These are phyloP conservation scores for Melieria picta DNA, from an alignment of 2,888 invertebrate genomes.

Conservation along the genomic window DNA sequence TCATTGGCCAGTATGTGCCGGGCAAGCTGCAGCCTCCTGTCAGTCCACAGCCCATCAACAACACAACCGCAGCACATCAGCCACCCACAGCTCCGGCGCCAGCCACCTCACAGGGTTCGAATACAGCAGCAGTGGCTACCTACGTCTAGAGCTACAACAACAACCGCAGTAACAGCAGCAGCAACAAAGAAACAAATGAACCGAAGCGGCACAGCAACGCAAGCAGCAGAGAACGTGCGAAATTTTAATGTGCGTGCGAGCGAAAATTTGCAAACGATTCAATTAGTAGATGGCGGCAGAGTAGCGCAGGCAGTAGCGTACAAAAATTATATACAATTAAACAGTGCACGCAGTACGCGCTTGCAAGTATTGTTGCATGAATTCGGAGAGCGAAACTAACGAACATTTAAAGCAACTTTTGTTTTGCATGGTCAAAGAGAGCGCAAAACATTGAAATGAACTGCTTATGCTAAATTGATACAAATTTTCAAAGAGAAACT, in stretches of 20 bases:
- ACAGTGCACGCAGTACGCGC: neutral
- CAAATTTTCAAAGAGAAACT: neutral
- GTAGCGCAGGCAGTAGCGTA: neutral
- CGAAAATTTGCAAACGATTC: neutral
- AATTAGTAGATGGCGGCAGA: neutral
- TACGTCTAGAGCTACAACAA: constrained; percentile 25
- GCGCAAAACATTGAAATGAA: neutral
- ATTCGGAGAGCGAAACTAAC: no score
- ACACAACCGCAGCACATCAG: constrained; percentile 56
- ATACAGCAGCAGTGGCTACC: constrained; percentile 68
- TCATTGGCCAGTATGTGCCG: constrained; percentile 96
- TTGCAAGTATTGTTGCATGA: neutral
- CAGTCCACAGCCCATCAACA: constrained; percentile 65
- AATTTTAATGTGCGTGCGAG: neutral
- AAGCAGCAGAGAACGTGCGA: neutral
- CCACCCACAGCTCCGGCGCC: constrained; percentile 64
- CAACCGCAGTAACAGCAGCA: neutral
- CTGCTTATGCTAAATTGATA: constrained; percentile 13
- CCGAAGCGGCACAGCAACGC: neutral
- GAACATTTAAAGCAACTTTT: no score
- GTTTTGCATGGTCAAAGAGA: neutral
- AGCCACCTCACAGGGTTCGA: constrained; percentile 43
- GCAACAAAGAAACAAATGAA: constrained; percentile 1
- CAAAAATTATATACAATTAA: neutral
- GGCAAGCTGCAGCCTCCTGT: constrained; percentile 75